Evolutionary conservation across 2,113 vertebrate genomes (phyloP).

Genomic region (Cochlearius cochlearius): DNA sequence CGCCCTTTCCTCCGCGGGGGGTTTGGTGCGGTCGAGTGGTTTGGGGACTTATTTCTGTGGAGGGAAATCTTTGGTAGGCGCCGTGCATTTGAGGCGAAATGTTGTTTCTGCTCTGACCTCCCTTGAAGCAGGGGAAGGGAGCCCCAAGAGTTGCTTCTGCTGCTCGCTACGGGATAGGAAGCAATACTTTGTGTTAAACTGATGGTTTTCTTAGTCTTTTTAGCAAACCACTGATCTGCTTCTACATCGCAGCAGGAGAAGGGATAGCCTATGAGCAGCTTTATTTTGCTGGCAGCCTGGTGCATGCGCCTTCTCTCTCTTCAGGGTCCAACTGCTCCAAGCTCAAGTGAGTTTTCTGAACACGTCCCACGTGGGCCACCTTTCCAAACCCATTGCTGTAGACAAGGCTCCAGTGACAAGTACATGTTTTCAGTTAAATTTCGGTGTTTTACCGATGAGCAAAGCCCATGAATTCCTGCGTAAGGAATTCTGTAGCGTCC

Average conservation of each 20-base stretch:
- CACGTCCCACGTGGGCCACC: background rate
- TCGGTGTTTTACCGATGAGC: background rate
- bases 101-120: background rate
- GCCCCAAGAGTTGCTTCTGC: background rate
- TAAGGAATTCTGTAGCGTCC: background rate
- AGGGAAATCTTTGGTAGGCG: accelerated
- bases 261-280: background rate
- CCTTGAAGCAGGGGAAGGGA: background rate
- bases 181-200: background rate
- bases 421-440: background rate
- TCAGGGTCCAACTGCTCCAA: background rate
- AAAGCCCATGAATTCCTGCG: background rate
- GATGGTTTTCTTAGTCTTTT: background rate
- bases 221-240: background rate
- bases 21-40: accelerated
- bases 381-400: background rate
- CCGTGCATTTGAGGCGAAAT: accelerated
- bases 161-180: accelerated
- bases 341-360: background rate
- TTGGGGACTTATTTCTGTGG: background rate
- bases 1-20: background rate
- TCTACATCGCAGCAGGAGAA: accelerated
- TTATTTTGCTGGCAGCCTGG: background rate
- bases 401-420: background rate
- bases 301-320: accelerated